Evolutionary conservation across 1,140 invertebrate genomes (phyloP).

Genomic region (Zaprionus tsacasi): DNA sequence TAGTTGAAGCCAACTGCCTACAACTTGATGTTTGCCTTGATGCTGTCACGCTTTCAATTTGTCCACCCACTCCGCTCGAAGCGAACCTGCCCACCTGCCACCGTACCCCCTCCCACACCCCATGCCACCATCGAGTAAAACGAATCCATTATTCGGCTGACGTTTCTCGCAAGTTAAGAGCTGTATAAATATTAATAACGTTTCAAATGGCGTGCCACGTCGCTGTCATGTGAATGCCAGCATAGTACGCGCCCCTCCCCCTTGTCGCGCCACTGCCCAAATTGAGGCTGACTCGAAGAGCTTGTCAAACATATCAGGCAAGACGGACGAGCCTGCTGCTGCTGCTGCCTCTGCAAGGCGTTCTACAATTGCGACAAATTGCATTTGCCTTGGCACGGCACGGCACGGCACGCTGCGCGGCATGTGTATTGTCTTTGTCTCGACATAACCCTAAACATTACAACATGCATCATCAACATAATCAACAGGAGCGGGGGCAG

Average conservation of each 20-base stretch:
- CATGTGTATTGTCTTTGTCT: conserved; percentile 44
- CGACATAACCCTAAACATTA: conserved; percentile 74
- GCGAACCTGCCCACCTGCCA: neutral
- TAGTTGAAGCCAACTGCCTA: neutral
- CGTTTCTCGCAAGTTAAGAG: conserved; percentile 43
- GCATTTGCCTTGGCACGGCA: conserved; percentile 60
- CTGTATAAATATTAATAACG: conserved; percentile 78
- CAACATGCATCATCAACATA: conserved; percentile 81
- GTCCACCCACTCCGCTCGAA: neutral
- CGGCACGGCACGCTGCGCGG: conserved; percentile 33
- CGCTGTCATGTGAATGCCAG: conserved; percentile 9
- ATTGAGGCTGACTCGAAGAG: conserved; percentile 25
- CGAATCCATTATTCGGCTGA: conserved; percentile 64
- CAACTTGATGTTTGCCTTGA: neutral
- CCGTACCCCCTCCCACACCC: neutral
- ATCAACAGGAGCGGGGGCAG: conserved; percentile 46
- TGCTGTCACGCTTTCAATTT: neutral
- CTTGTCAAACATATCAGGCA: conserved; percentile 73
- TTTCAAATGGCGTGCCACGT: conserved; percentile 58
- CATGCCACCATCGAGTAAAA: conserved; percentile 38
- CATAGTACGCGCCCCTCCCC: neutral
- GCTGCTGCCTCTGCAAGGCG: conserved; percentile 10
- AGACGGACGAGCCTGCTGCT: conserved; percentile 3
- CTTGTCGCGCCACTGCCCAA: conserved; percentile 3
- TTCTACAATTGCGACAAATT: conserved; percentile 80